These are phyloP conservation scores for Ianthella basta DNA, from an alignment of 37 sponge, comb jelly and placozoan species.

Conservation along the genomic window DNA sequence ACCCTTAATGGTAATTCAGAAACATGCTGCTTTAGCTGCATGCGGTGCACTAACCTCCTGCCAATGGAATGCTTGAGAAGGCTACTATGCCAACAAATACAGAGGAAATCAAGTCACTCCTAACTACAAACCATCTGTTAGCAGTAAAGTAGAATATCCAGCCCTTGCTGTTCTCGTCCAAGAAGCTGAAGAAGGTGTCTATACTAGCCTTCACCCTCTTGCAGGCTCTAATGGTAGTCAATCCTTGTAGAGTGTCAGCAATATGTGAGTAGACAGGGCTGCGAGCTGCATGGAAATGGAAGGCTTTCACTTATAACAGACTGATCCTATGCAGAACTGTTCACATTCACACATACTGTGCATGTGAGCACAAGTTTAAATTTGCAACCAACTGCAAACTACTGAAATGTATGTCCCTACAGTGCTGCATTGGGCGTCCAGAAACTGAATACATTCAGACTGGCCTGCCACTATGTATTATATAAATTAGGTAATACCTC, in stretches of 20 bases:
- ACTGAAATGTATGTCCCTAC: no score
- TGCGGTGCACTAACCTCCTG: constrained; percentile 38
- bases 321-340: no score
- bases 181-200: constrained; percentile 44
- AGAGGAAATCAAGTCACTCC: constrained; percentile 60
- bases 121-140: constrained; percentile 71
- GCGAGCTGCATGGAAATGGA: constrained; percentile 54
- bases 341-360: no score
- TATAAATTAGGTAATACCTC: no score
- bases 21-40: no score
- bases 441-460: no score
- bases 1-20: no score
- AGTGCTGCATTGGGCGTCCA: no score
- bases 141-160: constrained; percentile 67
- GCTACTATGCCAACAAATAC: constrained; percentile 61
- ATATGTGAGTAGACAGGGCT: constrained; percentile 88
- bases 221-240: constrained; percentile 71
- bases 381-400: no score
- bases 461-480: no score
- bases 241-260: constrained; percentile 76
- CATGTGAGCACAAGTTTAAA: no score
- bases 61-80: constrained; percentile 52
- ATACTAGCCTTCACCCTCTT: constrained; percentile 12
- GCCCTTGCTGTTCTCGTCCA: constrained; percentile 64
- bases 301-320: no score